A percentile compares a stretch with the other conserved stretches of the same genome.
These are phyloP conservation scores for Zosterops japonicus DNA, from an alignment of 2,113 vertebrate species.

Conservation along the genomic window DNA sequence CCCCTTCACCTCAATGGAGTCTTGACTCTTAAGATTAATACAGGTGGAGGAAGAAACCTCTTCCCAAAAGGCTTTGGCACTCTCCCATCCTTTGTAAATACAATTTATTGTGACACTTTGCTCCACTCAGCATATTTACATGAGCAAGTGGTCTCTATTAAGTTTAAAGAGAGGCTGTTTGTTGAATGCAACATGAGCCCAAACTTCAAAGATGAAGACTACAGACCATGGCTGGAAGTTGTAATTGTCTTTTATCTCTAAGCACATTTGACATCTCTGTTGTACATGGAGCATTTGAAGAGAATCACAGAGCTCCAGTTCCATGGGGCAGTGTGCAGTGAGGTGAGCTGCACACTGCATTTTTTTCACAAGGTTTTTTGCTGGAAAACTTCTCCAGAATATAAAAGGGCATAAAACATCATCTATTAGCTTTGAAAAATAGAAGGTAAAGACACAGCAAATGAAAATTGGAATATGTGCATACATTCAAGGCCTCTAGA, in stretches of 20 bases:
- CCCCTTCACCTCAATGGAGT: background rate
- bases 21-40: background rate
- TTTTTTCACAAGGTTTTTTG: constrained; percentile 2
- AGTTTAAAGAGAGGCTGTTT: background rate
- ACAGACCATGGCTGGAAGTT: background rate
- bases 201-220: background rate
- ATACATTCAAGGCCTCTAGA: background rate
- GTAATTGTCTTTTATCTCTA: background rate
- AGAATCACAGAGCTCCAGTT: background rate
- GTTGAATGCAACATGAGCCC: background rate
- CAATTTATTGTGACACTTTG: background rate
- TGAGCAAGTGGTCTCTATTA: constrained; percentile 12
- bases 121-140: background rate
- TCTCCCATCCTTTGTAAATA: background rate
- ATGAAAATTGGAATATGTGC: background rate
- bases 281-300: background rate
- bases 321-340: background rate
- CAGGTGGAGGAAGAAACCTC: background rate
- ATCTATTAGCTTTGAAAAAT: constrained; percentile 29
- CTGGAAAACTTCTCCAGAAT: background rate
- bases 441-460: background rate
- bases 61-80: background rate
- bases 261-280: background rate
- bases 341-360: background rate
- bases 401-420: background rate